phyloP scores from a whole-genome alignment of 2,113 vertebrate species.

The Halcyon malimbica region DNA sequence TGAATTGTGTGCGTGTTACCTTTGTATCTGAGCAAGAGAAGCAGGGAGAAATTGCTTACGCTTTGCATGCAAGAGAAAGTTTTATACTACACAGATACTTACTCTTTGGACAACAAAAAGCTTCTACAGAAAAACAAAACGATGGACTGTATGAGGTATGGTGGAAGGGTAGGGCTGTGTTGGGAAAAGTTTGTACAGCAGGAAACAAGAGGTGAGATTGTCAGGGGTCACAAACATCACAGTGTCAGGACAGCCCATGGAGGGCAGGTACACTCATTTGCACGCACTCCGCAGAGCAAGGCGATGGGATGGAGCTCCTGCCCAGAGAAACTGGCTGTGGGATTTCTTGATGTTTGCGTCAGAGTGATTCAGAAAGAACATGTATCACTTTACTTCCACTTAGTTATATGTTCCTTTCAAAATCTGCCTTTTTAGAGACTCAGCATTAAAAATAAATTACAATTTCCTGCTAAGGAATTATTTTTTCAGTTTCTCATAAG shows the following conservation, averaged over 20 bases:
- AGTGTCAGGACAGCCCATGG: fast-evolving
- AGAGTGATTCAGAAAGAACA: background rate
- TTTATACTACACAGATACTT: background rate
- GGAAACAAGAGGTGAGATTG: background rate
- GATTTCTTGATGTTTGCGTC: background rate
- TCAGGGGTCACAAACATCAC: background rate
- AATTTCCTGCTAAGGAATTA: background rate
- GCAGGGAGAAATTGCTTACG: background rate
- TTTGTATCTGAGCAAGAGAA: background rate
- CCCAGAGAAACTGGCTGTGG: background rate
- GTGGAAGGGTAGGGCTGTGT: background rate
- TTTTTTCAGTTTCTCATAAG: background rate
- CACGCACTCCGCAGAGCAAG: background rate
- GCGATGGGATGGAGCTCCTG: background rate
- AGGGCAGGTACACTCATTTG: background rate
- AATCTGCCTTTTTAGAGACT: constrained; percentile 15
- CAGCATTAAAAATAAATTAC: constrained; percentile 25
- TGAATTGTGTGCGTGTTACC: fast-evolving
- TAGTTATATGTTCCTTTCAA: background rate
- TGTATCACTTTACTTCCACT: background rate
- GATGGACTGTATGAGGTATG: background rate
- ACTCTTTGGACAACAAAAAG: background rate
- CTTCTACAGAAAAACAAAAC: background rate
- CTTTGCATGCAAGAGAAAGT: background rate
- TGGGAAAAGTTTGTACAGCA: background rate